Percentiles rank a stretch among this genome's conserved stretches.
Conservation (phyloP, 2,888 invertebrate genomes). For the Troides oblongomaculatus region DNA sequence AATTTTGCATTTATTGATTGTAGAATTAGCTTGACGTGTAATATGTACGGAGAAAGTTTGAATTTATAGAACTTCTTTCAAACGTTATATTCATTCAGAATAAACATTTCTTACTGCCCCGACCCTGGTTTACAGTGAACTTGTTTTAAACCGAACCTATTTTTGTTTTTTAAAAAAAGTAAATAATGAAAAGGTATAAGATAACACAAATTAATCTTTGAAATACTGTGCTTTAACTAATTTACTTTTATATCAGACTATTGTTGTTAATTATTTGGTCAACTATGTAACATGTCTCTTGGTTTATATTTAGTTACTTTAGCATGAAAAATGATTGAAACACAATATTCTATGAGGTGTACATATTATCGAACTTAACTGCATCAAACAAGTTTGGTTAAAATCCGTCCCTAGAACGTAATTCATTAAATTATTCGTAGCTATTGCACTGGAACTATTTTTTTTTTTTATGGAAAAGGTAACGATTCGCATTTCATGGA, state of each 20-base stretch:
- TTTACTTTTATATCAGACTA: no score
- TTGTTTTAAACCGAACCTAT: no score
- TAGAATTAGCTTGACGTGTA: slow-evolving; percentile 3
- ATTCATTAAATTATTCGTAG: slow-evolving; percentile 29
- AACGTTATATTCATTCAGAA: neutral
- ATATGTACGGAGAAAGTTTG: neutral
- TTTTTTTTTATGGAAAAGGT: neutral
- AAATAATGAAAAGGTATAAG: no score
- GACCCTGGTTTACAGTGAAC: no score
- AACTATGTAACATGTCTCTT: no score
- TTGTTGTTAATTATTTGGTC: no score
- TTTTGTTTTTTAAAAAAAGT: no score
- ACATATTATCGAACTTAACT: slow-evolving; percentile 39
- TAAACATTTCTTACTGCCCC: no score
- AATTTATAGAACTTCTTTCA: slow-evolving; percentile 1
- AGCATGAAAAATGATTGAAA: neutral
- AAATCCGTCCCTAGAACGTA: slow-evolving; percentile 68
- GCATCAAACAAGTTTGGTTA: slow-evolving; percentile 51
- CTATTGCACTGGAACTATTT: slow-evolving; percentile 10
- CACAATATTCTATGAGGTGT: slow-evolving; percentile 27
- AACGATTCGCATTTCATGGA: no score
- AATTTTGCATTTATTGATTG: slow-evolving; percentile 61
- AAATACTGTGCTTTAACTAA: no score
- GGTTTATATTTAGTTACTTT: neutral
- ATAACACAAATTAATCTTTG: no score